These are phyloP conservation scores for Chelonus insularis DNA, from an alignment of 1,140 invertebrate genomes.

Conservation along the genomic window DNA sequence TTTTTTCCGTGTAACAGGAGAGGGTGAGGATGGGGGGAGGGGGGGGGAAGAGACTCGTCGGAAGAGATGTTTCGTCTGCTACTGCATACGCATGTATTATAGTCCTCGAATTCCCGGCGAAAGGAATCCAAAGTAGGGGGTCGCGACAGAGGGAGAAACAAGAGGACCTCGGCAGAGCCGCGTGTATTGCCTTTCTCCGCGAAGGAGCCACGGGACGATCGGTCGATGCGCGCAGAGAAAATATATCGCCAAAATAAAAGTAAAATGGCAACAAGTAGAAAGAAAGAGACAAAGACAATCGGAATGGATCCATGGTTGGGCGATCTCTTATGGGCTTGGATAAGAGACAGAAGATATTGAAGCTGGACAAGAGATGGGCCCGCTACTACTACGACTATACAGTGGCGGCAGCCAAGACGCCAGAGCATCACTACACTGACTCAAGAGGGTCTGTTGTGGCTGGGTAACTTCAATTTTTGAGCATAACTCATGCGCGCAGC, in stretches of 20 bases:
- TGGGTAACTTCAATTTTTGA: slow-evolving; percentile 50
- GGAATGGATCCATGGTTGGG: neutral
- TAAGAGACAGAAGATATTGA: neutral
- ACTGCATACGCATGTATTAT: slow-evolving; percentile 53
- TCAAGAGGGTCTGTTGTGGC: slow-evolving; percentile 27
- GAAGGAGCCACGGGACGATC: slow-evolving; percentile 28
- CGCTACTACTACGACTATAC: neutral
- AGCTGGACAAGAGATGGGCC: neutral
- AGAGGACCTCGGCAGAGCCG: slow-evolving; percentile 11
- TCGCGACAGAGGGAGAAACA: slow-evolving; percentile 8
- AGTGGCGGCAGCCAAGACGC: slow-evolving; percentile 10
- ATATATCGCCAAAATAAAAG: slow-evolving; percentile 50
- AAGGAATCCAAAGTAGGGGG: slow-evolving; percentile 36
- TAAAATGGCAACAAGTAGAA: slow-evolving; percentile 24
- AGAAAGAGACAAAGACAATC: slow-evolving; percentile 20
- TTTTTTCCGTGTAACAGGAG: no score
- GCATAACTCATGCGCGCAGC: slow-evolving; percentile 48
- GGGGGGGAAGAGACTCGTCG: neutral
- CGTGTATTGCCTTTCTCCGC: neutral
- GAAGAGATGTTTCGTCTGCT: slow-evolving; percentile 29
- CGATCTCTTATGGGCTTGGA: neutral
- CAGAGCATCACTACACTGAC: slow-evolving; percentile 7
- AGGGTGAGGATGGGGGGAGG: no score
- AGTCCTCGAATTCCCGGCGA: slow-evolving; percentile 44
- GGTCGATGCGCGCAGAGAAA: slow-evolving; percentile 42